Percentiles rank a stretch among this genome's conserved stretches.
Evolutionary conservation across 2,888 invertebrate genomes (phyloP).

Genomic region (Caenorhabditis sp.): DNA sequence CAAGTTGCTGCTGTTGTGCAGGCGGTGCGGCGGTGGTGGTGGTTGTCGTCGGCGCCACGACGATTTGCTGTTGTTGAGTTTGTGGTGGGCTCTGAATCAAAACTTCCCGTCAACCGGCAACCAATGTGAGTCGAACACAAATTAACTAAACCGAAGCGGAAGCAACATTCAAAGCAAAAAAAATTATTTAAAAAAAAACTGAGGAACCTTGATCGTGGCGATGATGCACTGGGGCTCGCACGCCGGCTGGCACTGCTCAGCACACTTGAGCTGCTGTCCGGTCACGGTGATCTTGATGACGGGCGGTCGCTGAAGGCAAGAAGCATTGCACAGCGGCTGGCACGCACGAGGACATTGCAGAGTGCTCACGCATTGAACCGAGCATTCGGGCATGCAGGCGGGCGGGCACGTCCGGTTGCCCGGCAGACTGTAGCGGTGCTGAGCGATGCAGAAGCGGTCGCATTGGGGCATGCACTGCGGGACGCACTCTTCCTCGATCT

Average conservation of each 20-base stretch:
- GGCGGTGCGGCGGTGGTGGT: slow-evolving; percentile 23
- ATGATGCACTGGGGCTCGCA: slow-evolving; percentile 56
- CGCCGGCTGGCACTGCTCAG: slow-evolving; percentile 55
- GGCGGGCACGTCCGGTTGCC: slow-evolving; percentile 20
- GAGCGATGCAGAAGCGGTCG: slow-evolving; percentile 43
- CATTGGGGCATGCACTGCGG: slow-evolving; percentile 52
- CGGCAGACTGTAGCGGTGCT: slow-evolving; percentile 31
- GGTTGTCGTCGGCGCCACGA: slow-evolving; percentile 47
- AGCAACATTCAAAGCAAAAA: slow-evolving; percentile 7
- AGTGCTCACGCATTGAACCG: slow-evolving; percentile 24
- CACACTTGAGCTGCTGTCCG: slow-evolving; percentile 61
- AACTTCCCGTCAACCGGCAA: too few species aligned
- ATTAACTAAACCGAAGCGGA: not conserved
- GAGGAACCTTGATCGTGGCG: slow-evolving; percentile 37
- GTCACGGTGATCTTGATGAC: slow-evolving; percentile 60
- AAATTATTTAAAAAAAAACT: slow-evolving; percentile 1
- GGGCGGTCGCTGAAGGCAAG: slow-evolving; percentile 54
- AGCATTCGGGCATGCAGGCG: slow-evolving; percentile 50
- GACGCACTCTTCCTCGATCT: slow-evolving; percentile 50
- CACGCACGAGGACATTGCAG: slow-evolving; percentile 42
- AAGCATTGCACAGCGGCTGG: slow-evolving; percentile 45
- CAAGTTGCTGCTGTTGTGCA: slow-evolving; percentile 44
- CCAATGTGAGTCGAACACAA: too few species aligned
- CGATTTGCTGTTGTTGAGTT: slow-evolving; percentile 44
- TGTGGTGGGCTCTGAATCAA: slow-evolving; percentile 12